Base-by-base conservation (phyloP, 2,888 invertebrate genomes). In the Glyphotaelius pellucidus region DNA sequence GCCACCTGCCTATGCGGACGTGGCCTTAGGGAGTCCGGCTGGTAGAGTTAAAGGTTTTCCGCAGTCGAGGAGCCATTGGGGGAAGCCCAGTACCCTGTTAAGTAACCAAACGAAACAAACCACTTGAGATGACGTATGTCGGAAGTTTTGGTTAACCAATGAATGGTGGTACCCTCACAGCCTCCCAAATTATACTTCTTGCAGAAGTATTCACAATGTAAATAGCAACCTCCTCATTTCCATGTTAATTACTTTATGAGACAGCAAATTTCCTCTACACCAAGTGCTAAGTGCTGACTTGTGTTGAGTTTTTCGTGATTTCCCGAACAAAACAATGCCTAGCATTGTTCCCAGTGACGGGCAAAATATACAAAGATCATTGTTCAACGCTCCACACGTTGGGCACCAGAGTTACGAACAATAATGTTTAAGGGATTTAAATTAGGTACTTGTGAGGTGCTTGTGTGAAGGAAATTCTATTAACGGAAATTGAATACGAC, bases 301-400 rank as follows among this genome's bases (percentile, higher is more conserved):
- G 67, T 67, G 67, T 67, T 9, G 67, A 86, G 31, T 86, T 86
- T 86, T 30, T n/a, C 42, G 42, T 14, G 80, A 67, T 52, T 89
- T 35, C 35, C n/a, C 80, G 30, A 30, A 52, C 47, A 89, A 89
- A 35, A 89, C 81, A 81, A 81, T 81, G 81, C 31, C 81, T 31
- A 14, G 31, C 32, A 32, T 81, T 81, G 81, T 81, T 32, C 81
- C 14, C 31, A 5, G 32, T 81, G 31, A 81, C 81, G 81, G 81
- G 32, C 32, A 31, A 25, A 67, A 25, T 25, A n/a, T n/a, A 67
- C 67, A 67, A 67, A 67, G 67, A 67, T 67, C 67, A n/a, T 67
- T 67, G 67, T 67, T 67, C 67, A n/a, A 7, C 52, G 52, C 67
- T 25, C 25, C 67, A 67, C 67, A 67, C 67, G 25, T n/a, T n/a